These are phyloP conservation scores for Drosophila nr. fundita DNA, from an alignment of 2,888 invertebrate species.

Conservation along the genomic window DNA sequence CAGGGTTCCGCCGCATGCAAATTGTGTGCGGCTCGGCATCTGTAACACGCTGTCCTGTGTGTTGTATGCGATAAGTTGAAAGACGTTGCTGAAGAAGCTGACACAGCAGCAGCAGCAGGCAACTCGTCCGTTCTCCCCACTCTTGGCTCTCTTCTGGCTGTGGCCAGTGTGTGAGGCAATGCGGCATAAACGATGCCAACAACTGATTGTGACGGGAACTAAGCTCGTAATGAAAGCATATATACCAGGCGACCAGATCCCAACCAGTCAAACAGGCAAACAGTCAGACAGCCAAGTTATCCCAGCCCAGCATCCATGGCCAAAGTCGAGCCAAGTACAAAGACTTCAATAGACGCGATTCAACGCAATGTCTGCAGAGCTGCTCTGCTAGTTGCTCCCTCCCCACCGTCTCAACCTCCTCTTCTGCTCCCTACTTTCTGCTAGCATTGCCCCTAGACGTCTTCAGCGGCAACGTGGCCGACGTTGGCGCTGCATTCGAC, in stretches of 20 bases:
- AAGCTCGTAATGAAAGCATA: constrained; percentile 83
- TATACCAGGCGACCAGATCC: constrained; percentile 63
- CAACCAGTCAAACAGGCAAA: constrained; percentile 23
- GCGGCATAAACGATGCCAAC: constrained; percentile 82
- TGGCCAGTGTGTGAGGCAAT: constrained; percentile 64
- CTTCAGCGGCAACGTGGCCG: constrained; percentile 37
- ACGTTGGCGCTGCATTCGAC: constrained; percentile 69
- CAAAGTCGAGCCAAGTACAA: constrained; percentile 50
- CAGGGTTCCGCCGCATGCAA: constrained; percentile 65
- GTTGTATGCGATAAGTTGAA: constrained; percentile 72
- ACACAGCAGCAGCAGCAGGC: constrained; percentile 54
- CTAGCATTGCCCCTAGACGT: constrained; percentile 30
- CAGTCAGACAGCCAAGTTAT: constrained; percentile 39
- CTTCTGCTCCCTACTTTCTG: not conserved
- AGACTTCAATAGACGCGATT: constrained; percentile 67
- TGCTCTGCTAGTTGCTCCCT: constrained; percentile 1
- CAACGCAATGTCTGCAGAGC: constrained; percentile 59
- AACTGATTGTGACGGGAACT: constrained; percentile 84
- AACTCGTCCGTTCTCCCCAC: constrained; percentile 52
- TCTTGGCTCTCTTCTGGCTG: constrained; percentile 21
- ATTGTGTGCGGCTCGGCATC: constrained; percentile 55
- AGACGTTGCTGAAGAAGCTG: constrained; percentile 80
- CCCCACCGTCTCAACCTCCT: not conserved
- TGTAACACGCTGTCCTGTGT: constrained; percentile 7
- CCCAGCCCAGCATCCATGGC: constrained; percentile 39